A percentile compares a stretch with the other conserved stretches of the same genome.
These are phyloP conservation scores for Rhynchonycteris naso DNA, from an alignment of 2,797 vertebrate species.

Conservation along the genomic window DNA sequence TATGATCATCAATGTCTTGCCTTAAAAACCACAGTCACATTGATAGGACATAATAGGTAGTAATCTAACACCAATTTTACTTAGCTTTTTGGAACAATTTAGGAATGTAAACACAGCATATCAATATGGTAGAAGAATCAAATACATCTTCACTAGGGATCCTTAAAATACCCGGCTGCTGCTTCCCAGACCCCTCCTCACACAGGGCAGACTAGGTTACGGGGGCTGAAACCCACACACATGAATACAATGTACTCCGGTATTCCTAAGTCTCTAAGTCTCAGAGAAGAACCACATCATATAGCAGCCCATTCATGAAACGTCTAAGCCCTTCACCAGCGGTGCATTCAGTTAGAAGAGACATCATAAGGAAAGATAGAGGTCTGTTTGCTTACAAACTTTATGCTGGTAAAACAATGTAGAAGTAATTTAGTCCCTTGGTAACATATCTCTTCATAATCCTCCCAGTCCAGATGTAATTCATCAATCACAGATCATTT, in stretches of 20 bases:
- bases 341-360: neutral
- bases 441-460: neutral
- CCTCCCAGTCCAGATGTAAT: neutral
- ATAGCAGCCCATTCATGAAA: neutral
- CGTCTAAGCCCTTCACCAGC: neutral
- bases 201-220: neutral
- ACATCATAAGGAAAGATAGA: neutral
- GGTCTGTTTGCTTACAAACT: neutral
- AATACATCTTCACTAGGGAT: neutral
- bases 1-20: neutral
- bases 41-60: neutral
- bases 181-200: neutral
- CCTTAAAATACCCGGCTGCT: neutral
- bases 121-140: neutral
- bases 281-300: neutral
- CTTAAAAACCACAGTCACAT: neutral
- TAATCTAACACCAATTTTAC: neutral
- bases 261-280: neutral
- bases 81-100: slow-evolving; percentile 8
- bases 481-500: slow-evolving; percentile 19
- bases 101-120: neutral
- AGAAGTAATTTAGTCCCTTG: neutral
- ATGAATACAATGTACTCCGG: neutral
- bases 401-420: neutral
- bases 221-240: neutral